Percentiles rank a stretch among this genome's conserved stretches.
Conservation (phyloP, 37 sponge, comb jelly and placozoan genomes). For the Beroe ovata region DNA sequence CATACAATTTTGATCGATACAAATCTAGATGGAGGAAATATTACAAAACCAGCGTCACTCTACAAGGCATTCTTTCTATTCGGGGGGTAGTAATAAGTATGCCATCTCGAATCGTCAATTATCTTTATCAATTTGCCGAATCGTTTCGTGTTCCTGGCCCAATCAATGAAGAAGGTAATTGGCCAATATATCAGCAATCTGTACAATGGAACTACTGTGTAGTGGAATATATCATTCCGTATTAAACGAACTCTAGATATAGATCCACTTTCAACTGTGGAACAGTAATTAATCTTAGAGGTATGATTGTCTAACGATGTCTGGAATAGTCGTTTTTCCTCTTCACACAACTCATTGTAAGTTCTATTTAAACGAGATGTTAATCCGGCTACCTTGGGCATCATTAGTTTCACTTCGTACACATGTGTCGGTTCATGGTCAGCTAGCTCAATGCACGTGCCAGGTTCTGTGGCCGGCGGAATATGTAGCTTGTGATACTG, state of each 20-base stretch:
- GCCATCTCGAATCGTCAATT: not conserved
- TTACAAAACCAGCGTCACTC: not conserved
- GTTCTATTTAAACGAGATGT: not conserved
- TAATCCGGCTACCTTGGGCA: not conserved
- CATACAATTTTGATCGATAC: no score
- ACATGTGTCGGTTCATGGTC: not conserved
- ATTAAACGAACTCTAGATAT: not conserved
- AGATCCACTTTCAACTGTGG: not conserved
- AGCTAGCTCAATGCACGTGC: slow-evolving; percentile 14
- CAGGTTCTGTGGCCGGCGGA: slow-evolving; percentile 21
- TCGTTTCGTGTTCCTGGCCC: not conserved
- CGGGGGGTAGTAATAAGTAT: not conserved
- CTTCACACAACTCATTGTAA: not conserved
- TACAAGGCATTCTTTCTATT: slow-evolving; percentile 21
- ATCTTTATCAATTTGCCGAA: not conserved
- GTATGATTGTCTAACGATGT: not conserved
- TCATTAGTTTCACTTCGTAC: not conserved
- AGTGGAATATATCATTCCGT: slow-evolving; percentile 22
- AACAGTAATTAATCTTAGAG: not conserved
- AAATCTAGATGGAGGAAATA: not conserved
- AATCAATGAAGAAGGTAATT: not conserved
- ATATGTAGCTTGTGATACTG: not conserved
- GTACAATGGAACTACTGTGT: slow-evolving; percentile 47
- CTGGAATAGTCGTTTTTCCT: not conserved
- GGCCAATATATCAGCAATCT: slow-evolving; percentile 20